These are phyloP conservation scores for Platycheirus rosarum DNA, from an alignment of 2,888 invertebrate species.

Conservation along the genomic window DNA sequence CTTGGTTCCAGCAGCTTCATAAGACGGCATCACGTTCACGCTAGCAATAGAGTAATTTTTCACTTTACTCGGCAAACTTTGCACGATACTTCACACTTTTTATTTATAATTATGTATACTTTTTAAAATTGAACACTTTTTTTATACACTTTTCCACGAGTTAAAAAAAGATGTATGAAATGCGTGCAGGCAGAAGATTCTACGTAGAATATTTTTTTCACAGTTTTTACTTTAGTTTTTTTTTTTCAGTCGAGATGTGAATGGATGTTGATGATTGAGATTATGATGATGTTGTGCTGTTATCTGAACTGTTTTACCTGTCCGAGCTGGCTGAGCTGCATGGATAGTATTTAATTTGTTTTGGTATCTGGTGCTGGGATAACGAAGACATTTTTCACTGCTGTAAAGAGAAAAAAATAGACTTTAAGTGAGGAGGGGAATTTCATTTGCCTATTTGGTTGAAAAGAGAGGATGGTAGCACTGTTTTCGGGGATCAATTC, in stretches of 20 bases:
- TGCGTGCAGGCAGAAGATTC: conserved; percentile 8
- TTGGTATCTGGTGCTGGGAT: conserved; percentile 77
- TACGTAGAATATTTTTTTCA: conserved; percentile 27
- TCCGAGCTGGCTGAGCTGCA: conserved; percentile 96
- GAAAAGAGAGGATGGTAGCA: conserved; percentile 29
- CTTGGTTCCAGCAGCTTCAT: conserved; percentile 61
- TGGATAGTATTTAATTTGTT: conserved; percentile 88
- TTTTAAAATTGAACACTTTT: not conserved
- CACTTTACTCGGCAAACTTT: not conserved
- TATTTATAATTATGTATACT: not conserved
- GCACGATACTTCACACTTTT: conserved; percentile 8
- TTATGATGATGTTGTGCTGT: conserved; percentile 56
- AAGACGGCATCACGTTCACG: conserved; percentile 66
- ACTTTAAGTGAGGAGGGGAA: conserved; percentile 7
- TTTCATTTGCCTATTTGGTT: conserved; percentile 6
- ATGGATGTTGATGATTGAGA: conserved; percentile 39
- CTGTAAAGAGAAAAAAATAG: conserved; percentile 30
- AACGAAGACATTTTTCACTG: conserved; percentile 69
- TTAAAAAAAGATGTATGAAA: conserved; percentile 15
- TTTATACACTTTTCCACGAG: conserved; percentile 15
- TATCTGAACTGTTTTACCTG: conserved; percentile 85
- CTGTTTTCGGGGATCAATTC: conserved; percentile 19
- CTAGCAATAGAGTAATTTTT: not conserved
- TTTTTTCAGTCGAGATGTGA: conserved; percentile 33
- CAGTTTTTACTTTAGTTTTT: too few species aligned